These are phyloP conservation scores for Carposina sasakii DNA, from an alignment of 1,140 invertebrate genomes.

Conservation along the genomic window DNA sequence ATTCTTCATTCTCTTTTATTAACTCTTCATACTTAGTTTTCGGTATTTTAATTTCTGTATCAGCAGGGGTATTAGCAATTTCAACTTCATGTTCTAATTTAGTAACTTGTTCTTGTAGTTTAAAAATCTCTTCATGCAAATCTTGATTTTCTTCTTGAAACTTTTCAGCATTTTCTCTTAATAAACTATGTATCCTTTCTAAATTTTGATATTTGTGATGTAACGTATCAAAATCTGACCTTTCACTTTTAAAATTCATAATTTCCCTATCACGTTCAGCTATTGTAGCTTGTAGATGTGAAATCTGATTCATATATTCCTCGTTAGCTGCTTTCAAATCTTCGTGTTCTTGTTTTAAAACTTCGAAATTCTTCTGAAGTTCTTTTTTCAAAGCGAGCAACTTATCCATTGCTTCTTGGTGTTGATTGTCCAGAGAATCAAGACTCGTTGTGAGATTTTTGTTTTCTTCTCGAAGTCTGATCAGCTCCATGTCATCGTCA, in stretches of 20 bases:
- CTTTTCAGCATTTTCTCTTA: slow-evolving; percentile 64
- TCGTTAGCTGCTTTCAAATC: slow-evolving; percentile 69
- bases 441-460: slow-evolving; percentile 73
- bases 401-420: slow-evolving; percentile 79
- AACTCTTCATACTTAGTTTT: slow-evolving; percentile 63
- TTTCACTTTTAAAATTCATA: slow-evolving; percentile 34
- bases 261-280: slow-evolving; percentile 66
- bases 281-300: slow-evolving; percentile 62
- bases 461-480: slow-evolving; percentile 70
- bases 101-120: slow-evolving; percentile 64
- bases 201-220: slow-evolving; percentile 66
- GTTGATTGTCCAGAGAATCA: slow-evolving; percentile 82
- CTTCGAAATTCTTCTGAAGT: slow-evolving; percentile 75
- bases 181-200: slow-evolving; percentile 57
- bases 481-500: slow-evolving; percentile 38
- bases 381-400: slow-evolving; percentile 76
- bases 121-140: slow-evolving; percentile 67
- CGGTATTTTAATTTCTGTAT: slow-evolving; percentile 42
- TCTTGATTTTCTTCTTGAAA: slow-evolving; percentile 70
- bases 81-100: slow-evolving; percentile 62
- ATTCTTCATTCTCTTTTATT: slow-evolving; percentile 59
- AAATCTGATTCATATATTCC: slow-evolving; percentile 60
- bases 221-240: slow-evolving; percentile 54
- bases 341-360: slow-evolving; percentile 73
- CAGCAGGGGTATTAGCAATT: slow-evolving; percentile 35